Base-by-base conservation (phyloP, 2,797 vertebrate genomes). In the Periophthalmus magnuspinnatus region DNA sequence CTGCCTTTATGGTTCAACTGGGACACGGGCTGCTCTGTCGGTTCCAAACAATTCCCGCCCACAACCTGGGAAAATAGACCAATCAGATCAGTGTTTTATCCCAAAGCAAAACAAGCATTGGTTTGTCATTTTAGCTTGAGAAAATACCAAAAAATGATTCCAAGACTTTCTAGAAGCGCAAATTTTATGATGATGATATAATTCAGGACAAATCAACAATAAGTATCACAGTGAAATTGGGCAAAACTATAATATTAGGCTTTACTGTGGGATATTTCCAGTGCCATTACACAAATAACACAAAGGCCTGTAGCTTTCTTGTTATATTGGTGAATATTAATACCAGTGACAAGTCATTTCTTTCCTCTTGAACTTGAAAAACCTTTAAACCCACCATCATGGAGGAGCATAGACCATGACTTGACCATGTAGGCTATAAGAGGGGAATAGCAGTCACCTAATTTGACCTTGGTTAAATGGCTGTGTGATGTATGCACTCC, bases 1-100 rank as follows among this genome's bases (percentile, higher is more conserved):
- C 64, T 24, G 56, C 19, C n/a, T 52, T 71, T 24, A 65, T 32
- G 45, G 2, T 13, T 1, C 54, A 0, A 48, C 48, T 1, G 22
- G 45, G 47, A 24, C 16, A 64, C 5, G 59, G 24, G 16, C 13
- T 7, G n/a, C 60, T 45, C 17, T 45, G 24, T 5, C 55, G 22
- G 24, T 34, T 59, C 55, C 66, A 3, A 48, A 34, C 28, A 70
- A 69, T 32, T 66, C 81, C 68, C 83, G 74, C 89, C 88, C 81
- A 86, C 82, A 74, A 13, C 28, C 33, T 71, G 67, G 50, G n/a
- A 61, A 52, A n/a, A 54, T 6, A 24, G 64, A 66, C 86, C 88
- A 90, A 89, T 89, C 75, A 78, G 66, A 76, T 55, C n/a, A n/a
- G 38, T 0, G 34, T 0, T 41, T 70, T 21, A 14, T 41, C 38